A percentile compares a stretch with the other conserved stretches of the same genome.
phyloP scores from a whole-genome alignment of 1,140 invertebrate species.

The Batillaria attramentaria region DNA sequence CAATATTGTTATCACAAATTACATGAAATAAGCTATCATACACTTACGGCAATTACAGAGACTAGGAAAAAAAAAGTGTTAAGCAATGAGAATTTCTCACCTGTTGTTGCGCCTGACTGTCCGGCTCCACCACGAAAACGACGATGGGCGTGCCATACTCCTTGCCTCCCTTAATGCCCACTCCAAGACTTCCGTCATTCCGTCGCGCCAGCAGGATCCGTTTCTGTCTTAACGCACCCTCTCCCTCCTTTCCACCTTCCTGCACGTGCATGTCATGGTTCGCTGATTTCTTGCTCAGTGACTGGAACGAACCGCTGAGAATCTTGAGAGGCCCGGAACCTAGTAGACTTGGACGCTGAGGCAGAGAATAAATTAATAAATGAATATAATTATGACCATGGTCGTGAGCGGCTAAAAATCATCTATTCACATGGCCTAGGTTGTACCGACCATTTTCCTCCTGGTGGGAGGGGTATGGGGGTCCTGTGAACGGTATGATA shows the following conservation, averaged over 20 bases:
- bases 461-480: too few species aligned
- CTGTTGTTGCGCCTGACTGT: conserved; percentile 91
- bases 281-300: conserved; percentile 16
- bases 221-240: conserved; percentile 7
- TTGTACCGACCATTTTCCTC: too few species aligned
- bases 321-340: conserved; percentile 23
- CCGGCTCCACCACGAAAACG: conserved; percentile 76
- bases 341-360: conserved; percentile 9
- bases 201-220: conserved; percentile 53
- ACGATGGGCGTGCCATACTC: conserved; percentile 98
- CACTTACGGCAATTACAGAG: too few species aligned
- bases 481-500: too few species aligned
- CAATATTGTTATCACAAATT: too few species aligned
- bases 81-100: too few species aligned
- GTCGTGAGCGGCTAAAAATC: too few species aligned
- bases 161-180: conserved; percentile 95
- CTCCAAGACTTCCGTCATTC: conserved; percentile 81
- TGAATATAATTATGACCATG: too few species aligned
- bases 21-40: too few species aligned
- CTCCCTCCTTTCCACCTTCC: background rate
- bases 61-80: too few species aligned
- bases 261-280: too few species aligned
- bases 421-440: too few species aligned
- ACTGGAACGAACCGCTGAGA: conserved; percentile 36
- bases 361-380: background rate